These are phyloP conservation scores for Cryptocephalus primarius DNA, from an alignment of 2,888 invertebrate genomes.

Conservation along the genomic window DNA sequence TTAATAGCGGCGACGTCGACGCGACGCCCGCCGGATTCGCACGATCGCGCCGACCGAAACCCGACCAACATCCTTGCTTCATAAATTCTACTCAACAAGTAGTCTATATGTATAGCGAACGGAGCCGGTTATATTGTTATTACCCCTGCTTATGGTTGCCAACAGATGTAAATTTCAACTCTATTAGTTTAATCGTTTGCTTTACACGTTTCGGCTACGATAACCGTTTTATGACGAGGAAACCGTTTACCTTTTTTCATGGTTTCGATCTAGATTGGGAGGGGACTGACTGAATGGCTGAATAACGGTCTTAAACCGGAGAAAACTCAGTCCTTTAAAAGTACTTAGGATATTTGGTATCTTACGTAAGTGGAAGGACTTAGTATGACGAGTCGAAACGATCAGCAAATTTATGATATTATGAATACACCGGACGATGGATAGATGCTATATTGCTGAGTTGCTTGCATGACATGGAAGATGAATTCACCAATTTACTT, in stretches of 20 bases:
- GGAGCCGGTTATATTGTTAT: conserved; percentile 40
- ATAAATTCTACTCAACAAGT: conserved; percentile 43
- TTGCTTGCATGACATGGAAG: too few relatives aligned
- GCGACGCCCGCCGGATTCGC: conserved; percentile 31
- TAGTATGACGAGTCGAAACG: too few relatives aligned
- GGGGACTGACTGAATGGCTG: too few relatives aligned
- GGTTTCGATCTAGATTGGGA: too few relatives aligned
- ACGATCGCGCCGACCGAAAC: conserved; percentile 28
- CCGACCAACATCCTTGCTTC: conserved; percentile 32
- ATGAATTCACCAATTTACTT: too few relatives aligned
- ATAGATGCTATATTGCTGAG: too few relatives aligned
- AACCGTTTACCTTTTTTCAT: background rate
- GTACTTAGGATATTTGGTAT: too few relatives aligned
- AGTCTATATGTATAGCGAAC: conserved; percentile 32
- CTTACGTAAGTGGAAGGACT: too few relatives aligned
- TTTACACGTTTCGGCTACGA: conserved; percentile 12
- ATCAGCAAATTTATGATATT: too few relatives aligned
- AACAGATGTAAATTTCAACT: conserved; percentile 38
- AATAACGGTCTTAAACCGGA: too few relatives aligned
- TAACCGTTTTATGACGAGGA: conserved; percentile 4
- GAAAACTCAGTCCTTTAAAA: too few relatives aligned
- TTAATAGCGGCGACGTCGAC: conserved; percentile 36
- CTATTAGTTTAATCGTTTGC: conserved; percentile 32
- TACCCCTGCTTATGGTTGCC: conserved; percentile 39
- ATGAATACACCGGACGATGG: too few relatives aligned